phyloP scores from a whole-genome alignment of 2,888 invertebrate genomes.

The Drosophila rubida region DNA sequence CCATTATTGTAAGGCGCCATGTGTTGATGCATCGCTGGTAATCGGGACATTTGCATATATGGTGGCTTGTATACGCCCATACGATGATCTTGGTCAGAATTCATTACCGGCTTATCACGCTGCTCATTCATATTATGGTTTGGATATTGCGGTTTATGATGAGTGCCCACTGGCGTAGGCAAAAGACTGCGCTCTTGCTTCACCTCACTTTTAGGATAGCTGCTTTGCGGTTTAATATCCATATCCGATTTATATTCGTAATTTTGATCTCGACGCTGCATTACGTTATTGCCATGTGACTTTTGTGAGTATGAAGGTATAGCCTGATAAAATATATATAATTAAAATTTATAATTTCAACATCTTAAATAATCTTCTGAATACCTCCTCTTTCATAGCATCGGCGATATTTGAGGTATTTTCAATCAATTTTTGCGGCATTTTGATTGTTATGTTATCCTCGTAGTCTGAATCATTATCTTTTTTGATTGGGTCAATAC shows the following conservation, averaged over 20 bases:
- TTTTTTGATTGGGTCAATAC: constrained; percentile 36
- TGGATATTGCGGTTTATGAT: constrained; percentile 48
- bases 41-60: constrained; percentile 63
- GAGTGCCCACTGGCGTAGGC: constrained; percentile 58
- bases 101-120: constrained; percentile 40
- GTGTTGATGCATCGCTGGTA: constrained; percentile 52
- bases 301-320: constrained; percentile 42
- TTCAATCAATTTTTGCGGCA: constrained; percentile 84
- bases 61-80: constrained; percentile 58
- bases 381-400: constrained; percentile 37
- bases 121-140: constrained; percentile 49
- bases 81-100: constrained; percentile 53
- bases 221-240: constrained; percentile 40
- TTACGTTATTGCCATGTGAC: constrained; percentile 24
- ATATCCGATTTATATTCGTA: constrained; percentile 50
- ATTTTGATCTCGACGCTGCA: constrained; percentile 50
- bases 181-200: constrained; percentile 60
- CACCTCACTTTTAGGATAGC: constrained; percentile 39
- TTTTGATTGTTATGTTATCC: constrained; percentile 87
- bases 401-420: constrained; percentile 15
- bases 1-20: constrained; percentile 67
- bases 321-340: constrained; percentile 32
- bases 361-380: neutral
- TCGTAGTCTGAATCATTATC: constrained; percentile 86
- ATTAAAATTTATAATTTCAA: neutral